These are phyloP conservation scores for Pseudochirops cupreus DNA, from an alignment of 2,797 vertebrate species.

Conservation along the genomic window DNA sequence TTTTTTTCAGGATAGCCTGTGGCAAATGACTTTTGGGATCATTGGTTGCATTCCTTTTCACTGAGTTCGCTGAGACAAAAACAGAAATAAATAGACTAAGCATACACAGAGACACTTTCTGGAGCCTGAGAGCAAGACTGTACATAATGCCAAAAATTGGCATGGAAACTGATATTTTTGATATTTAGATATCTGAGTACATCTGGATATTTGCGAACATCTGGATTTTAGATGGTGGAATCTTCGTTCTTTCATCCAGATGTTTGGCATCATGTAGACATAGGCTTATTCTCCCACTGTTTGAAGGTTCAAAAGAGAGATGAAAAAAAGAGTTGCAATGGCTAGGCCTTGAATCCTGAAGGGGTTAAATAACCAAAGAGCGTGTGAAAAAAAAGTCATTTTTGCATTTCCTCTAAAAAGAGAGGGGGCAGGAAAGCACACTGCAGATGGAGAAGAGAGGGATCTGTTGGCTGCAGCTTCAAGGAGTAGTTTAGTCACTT, in stretches of 20 bases:
- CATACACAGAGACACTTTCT: neutral
- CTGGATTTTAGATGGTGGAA: neutral
- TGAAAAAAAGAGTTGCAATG: neutral
- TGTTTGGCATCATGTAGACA: neutral
- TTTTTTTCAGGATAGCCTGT: neutral
- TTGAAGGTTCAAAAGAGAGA: neutral
- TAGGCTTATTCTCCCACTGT: neutral
- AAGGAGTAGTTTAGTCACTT: neutral
- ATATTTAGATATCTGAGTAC: neutral
- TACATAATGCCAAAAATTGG: neutral
- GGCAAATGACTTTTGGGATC: neutral
- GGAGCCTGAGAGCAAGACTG: neutral
- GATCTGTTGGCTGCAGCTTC: neutral
- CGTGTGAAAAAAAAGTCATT: neutral
- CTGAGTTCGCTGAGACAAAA: neutral
- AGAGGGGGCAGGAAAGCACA: neutral
- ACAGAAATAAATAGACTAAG: neutral
- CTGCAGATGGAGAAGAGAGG: neutral
- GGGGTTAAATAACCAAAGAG: slow-evolving; percentile 8
- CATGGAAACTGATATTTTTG: neutral
- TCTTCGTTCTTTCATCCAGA: neutral
- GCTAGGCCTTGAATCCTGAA: slow-evolving; percentile 6
- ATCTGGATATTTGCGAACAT: neutral
- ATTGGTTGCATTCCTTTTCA: neutral
- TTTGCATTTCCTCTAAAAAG: slow-evolving; percentile 1